Evolutionary conservation across 2,113 vertebrate genomes (phyloP).

Genomic region (Pholis gunnellus): DNA sequence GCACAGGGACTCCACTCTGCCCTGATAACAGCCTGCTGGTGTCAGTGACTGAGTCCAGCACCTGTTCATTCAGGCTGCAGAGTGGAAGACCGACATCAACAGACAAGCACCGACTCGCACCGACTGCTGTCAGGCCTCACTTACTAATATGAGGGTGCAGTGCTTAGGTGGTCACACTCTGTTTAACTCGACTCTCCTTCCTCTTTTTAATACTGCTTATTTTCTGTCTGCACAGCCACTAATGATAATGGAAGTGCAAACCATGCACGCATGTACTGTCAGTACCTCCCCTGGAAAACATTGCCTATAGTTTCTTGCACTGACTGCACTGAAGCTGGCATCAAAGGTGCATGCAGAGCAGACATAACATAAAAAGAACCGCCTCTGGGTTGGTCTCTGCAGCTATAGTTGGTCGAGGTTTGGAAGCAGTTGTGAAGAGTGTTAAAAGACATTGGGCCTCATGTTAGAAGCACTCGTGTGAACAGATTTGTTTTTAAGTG

Average conservation of each 20-base stretch:
- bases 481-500: neutral
- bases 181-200: slow-evolving; percentile 37
- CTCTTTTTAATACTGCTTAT: slow-evolving; percentile 44
- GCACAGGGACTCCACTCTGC: slow-evolving; percentile 16
- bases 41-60: slow-evolving; percentile 54
- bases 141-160: slow-evolving; percentile 34
- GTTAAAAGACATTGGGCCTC: neutral
- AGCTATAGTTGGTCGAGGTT: neutral
- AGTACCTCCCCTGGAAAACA: slow-evolving; percentile 32
- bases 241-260: slow-evolving; percentile 36
- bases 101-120: slow-evolving; percentile 57
- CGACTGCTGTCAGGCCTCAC: slow-evolving; percentile 26
- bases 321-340: neutral
- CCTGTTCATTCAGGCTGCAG: slow-evolving; percentile 58
- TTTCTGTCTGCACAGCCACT: slow-evolving; percentile 38
- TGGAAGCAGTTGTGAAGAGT: neutral
- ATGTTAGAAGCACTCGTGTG: neutral
- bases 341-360: neutral
- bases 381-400: neutral
- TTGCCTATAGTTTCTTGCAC: neutral
- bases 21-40: slow-evolving; percentile 48
- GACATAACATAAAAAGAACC: neutral
- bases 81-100: slow-evolving; percentile 39
- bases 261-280: neutral
- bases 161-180: slow-evolving; percentile 29